These are phyloP conservation scores for Semnornis frantzii DNA, from an alignment of 2,113 vertebrate species.

Conservation along the genomic window DNA sequence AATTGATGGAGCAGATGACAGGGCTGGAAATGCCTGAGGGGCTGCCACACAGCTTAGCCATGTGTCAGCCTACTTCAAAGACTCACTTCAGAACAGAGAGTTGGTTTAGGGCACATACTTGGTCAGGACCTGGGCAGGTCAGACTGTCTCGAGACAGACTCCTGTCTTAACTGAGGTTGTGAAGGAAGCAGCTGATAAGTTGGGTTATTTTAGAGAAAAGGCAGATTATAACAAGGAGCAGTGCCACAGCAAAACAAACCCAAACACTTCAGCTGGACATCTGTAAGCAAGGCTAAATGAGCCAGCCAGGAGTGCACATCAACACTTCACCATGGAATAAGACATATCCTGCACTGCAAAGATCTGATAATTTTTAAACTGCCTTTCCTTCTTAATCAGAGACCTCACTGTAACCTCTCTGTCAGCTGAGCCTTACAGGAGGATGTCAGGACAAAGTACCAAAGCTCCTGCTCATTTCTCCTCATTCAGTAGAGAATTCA, in stretches of 20 bases:
- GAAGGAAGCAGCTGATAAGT: background rate
- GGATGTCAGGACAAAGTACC: background rate
- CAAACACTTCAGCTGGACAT: background rate
- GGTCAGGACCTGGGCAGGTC: constrained; percentile 5
- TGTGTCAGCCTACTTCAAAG: constrained; percentile 29
- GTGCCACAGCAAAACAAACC: background rate
- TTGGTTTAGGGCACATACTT: background rate
- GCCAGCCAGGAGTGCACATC: background rate
- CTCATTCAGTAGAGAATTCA: background rate
- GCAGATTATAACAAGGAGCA: background rate
- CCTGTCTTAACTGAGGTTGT: background rate
- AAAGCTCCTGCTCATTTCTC: background rate
- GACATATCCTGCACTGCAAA: background rate
- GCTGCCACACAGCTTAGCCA: background rate
- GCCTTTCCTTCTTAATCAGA: background rate
- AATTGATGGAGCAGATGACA: background rate
- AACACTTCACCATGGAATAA: background rate
- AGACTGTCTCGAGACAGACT: constrained; percentile 22
- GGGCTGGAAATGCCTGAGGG: background rate
- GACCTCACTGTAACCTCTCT: background rate
- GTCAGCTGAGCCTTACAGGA: background rate
- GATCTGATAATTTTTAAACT: background rate
- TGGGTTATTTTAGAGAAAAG: background rate
- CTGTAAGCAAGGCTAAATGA: background rate
- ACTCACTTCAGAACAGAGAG: background rate